These are phyloP conservation scores for Stigmatopora argus DNA, from an alignment of 2,113 vertebrate genomes.

Conservation along the genomic window DNA sequence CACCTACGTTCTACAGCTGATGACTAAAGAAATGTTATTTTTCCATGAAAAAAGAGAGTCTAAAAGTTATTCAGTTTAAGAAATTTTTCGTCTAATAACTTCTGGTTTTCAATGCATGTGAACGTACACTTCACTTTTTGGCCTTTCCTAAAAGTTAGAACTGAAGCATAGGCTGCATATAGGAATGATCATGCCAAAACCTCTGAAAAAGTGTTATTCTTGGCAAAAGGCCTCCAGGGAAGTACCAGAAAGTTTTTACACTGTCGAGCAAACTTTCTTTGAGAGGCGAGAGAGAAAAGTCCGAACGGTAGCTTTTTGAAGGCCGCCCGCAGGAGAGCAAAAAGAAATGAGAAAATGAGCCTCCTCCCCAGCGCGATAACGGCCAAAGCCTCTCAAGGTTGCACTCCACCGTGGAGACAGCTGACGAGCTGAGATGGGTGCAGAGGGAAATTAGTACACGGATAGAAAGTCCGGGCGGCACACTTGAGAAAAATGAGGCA, in stretches of 20 bases:
- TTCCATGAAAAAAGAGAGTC: no score
- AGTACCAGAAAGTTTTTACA: neutral
- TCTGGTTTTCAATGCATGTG: no score
- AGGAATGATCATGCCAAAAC: neutral
- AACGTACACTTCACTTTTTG: neutral
- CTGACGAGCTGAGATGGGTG: neutral
- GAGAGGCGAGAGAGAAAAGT: neutral
- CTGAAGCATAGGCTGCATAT: neutral
- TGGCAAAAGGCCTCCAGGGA: neutral
- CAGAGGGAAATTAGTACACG: neutral
- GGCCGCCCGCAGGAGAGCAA: neutral
- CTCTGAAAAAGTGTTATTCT: neutral
- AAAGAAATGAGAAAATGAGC: conserved; percentile 9
- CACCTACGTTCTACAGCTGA: no score
- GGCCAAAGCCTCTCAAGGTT: neutral
- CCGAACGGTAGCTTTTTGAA: neutral
- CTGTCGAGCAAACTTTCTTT: neutral
- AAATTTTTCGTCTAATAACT: no score
- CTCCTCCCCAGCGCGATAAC: neutral
- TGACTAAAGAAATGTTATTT: no score
- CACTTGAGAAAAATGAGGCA: neutral
- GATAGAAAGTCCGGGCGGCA: neutral
- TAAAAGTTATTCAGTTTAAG: no score
- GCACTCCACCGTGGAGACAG: neutral
- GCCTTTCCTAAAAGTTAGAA: neutral